These are phyloP conservation scores for Epinephelus lanceolatus DNA, from an alignment of 2,113 vertebrate genomes.

Conservation along the genomic window DNA sequence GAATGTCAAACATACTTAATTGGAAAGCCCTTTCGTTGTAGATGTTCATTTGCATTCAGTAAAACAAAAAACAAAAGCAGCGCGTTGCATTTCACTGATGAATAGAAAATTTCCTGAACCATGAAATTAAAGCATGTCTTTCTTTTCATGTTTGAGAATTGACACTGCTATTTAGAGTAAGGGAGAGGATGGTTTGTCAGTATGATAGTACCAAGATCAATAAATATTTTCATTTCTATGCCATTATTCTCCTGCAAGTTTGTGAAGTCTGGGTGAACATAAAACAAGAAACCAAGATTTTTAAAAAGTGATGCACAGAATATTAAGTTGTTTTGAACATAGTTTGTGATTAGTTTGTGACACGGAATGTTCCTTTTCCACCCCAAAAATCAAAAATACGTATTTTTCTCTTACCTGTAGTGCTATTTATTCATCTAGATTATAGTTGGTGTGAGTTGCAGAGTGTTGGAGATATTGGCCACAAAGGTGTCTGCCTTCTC, in stretches of 20 bases:
- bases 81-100: constrained; percentile 21
- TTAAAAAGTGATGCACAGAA: too few relatives aligned
- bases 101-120: constrained; percentile 31
- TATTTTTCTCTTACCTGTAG: too few relatives aligned
- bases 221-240: neutral
- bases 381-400: too few relatives aligned
- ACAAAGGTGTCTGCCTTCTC: too few relatives aligned
- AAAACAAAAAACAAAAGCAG: constrained; percentile 44
- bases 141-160: neutral
- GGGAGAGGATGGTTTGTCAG: neutral
- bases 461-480: too few relatives aligned
- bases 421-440: too few relatives aligned
- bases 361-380: too few relatives aligned
- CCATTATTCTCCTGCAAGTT: neutral
- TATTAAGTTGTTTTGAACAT: too few relatives aligned
- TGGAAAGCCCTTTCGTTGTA: constrained; percentile 44
- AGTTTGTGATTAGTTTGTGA: too few relatives aligned
- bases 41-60: constrained; percentile 51
- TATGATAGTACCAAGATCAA: constrained; percentile 2
- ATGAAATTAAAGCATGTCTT: constrained; percentile 10
- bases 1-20: constrained; percentile 62
- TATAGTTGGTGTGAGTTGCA: too few relatives aligned
- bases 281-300: too few relatives aligned
- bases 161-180: neutral
- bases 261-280: neutral